Evolutionary conservation across 2,113 vertebrate genomes (phyloP).

Genomic region (Calyptommatus sinebrachiatus): DNA sequence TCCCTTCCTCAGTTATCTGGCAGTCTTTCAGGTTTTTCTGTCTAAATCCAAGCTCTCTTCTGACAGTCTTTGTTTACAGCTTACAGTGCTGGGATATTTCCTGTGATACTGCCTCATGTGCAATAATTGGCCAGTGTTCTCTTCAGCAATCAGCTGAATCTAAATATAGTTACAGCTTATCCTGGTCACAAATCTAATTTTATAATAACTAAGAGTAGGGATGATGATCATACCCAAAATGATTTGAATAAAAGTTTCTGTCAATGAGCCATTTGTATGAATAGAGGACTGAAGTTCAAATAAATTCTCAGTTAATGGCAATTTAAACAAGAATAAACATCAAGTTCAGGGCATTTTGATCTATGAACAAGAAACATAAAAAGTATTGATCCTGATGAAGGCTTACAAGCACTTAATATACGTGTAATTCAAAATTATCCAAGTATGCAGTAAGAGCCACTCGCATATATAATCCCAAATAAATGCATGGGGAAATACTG

Average conservation of each 20-base stretch:
- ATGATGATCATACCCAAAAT: constrained; percentile 55
- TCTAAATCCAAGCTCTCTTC: constrained; percentile 75
- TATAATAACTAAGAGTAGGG: constrained; percentile 81
- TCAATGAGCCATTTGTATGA: not conserved
- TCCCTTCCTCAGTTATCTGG: too few species aligned
- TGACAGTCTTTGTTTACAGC: constrained; percentile 89
- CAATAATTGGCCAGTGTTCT: constrained; percentile 81
- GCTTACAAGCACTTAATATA: not conserved
- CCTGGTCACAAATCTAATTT: constrained; percentile 87
- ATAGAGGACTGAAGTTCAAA: not conserved
- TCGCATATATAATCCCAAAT: not conserved
- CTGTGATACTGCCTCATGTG: constrained; percentile 85
- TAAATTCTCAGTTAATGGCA: not conserved
- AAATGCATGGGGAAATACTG: not conserved
- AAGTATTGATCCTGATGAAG: not conserved
- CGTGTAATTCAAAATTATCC: too few species aligned
- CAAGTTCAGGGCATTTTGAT: not conserved
- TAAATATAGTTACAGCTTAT: constrained; percentile 90
- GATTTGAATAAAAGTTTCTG: not conserved
- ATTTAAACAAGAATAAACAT: not conserved
- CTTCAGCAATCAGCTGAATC: constrained; percentile 82
- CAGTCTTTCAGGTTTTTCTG: constrained; percentile 20
- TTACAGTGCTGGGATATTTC: constrained; percentile 90
- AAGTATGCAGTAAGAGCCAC: not conserved
- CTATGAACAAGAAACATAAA: not conserved